A percentile compares a stretch with the other conserved stretches of the same genome.
These are phyloP conservation scores for Lepus townsendii DNA, from an alignment of 2,797 vertebrate species.

Conservation along the genomic window DNA sequence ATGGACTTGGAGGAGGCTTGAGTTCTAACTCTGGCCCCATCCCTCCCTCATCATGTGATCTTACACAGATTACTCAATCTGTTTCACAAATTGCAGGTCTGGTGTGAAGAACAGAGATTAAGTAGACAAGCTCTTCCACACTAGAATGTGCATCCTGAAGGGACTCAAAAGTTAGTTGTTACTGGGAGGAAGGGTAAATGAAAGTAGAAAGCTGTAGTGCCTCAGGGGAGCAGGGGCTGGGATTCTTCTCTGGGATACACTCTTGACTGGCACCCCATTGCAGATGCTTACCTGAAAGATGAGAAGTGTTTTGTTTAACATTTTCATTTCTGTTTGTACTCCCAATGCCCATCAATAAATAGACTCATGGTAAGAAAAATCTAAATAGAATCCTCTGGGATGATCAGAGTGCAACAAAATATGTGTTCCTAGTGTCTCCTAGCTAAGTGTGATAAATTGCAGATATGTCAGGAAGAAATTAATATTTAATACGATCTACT, in stretches of 20 bases:
- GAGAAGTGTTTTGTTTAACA: constrained; percentile 22
- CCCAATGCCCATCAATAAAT: background rate
- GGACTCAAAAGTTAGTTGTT: background rate
- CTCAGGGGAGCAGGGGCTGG: background rate
- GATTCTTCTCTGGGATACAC: constrained; percentile 7
- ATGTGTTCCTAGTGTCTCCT: background rate
- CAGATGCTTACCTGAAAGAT: background rate
- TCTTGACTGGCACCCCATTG: background rate
- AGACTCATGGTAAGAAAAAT: background rate
- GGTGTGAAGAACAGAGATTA: background rate
- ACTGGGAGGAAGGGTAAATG: background rate
- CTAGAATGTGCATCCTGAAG: background rate
- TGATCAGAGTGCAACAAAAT: background rate
- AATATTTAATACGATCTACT: background rate
- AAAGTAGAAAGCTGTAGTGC: background rate
- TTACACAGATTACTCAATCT: background rate
- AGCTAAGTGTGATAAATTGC: constrained; percentile 33
- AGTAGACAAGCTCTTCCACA: background rate
- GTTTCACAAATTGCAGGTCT: background rate
- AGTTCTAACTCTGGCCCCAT: background rate
- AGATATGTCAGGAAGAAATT: background rate
- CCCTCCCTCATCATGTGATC: background rate
- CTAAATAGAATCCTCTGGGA: background rate
- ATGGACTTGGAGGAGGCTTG: background rate
- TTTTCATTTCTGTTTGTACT: constrained; percentile 23